These are phyloP conservation scores for Tetranychus urticae DNA, from an alignment of 1,140 invertebrate species.

Conservation along the genomic window DNA sequence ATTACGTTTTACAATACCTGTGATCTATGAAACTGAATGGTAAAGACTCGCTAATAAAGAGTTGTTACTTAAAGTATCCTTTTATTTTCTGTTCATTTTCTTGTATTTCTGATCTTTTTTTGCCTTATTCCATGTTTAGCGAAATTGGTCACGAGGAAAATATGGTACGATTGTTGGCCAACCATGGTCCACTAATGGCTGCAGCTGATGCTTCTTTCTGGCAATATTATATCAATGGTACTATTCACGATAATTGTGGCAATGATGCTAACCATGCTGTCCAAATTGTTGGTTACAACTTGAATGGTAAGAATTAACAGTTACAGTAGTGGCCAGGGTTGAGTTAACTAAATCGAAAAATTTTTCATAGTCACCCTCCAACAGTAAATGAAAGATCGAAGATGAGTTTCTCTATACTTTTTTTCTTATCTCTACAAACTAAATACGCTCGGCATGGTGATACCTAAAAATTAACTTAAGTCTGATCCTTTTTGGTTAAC, in stretches of 20 bases:
- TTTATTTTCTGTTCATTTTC: neutral
- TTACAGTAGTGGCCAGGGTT: no score
- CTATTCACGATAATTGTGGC: conserved; percentile 36
- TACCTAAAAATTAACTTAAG: no score
- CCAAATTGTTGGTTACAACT: conserved; percentile 54
- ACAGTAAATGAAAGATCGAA: no score
- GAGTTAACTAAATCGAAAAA: no score
- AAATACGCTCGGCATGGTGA: no score
- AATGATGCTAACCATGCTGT: conserved; percentile 46
- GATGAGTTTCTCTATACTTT: no score
- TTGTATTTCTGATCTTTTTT: conserved; percentile 7
- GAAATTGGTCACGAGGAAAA: conserved; percentile 36
- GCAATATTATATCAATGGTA: conserved; percentile 64
- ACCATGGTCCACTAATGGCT: conserved; percentile 45
- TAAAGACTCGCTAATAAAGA: neutral
- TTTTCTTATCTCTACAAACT: no score
- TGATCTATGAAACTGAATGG: no score
- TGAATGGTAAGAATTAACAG: conserved; percentile 23
- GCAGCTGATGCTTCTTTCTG: conserved; percentile 60
- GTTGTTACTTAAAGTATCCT: neutral
- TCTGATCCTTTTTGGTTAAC: no score
- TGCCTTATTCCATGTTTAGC: conserved; percentile 20
- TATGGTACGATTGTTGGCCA: conserved; percentile 34
- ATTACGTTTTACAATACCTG: no score
- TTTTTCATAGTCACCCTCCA: no score